phyloP scores from a whole-genome alignment of 2,888 invertebrate genomes.

The Syrphus vitripennis region DNA sequence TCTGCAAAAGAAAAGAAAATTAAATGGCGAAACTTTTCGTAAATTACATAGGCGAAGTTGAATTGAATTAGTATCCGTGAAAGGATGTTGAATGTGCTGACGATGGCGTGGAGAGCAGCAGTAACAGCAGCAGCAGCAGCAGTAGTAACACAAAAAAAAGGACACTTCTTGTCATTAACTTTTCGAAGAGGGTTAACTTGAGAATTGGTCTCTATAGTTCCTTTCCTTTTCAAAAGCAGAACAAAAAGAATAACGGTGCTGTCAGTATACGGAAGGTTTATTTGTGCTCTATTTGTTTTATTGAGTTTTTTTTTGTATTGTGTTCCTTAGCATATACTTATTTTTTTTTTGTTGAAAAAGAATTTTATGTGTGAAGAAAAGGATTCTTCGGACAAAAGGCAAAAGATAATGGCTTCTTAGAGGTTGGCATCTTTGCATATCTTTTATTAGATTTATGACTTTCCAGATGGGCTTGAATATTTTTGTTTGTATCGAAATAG shows the following conservation, averaged over 20 bases:
- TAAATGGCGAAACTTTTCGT: constrained; percentile 62
- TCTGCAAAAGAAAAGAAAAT: constrained; percentile 38
- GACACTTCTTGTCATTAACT: constrained; percentile 64
- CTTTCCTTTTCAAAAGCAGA: constrained; percentile 3
- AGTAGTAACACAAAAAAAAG: constrained; percentile 8
- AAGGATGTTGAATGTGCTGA: constrained; percentile 44
- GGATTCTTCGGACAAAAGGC: not conserved
- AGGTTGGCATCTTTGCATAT: constrained; percentile 56
- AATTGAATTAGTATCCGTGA: constrained; percentile 64
- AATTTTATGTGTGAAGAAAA: not conserved
- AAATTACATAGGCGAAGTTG: constrained; percentile 64
- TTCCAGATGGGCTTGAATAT: constrained; percentile 39
- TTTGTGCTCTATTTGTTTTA: constrained; percentile 61
- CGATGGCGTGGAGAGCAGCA: not conserved
- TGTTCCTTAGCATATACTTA: no score
- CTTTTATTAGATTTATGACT: constrained; percentile 50
- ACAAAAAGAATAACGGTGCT: not conserved
- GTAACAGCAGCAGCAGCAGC: no score
- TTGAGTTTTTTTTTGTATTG: constrained; percentile 27
- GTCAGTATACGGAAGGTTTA: constrained; percentile 53
- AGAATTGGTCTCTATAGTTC: not conserved
- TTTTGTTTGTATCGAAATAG: not conserved
- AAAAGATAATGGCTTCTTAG: constrained; percentile 35
- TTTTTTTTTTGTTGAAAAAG: not conserved
- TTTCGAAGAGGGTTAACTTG: constrained; percentile 46